Evolutionary conservation across 2,113 vertebrate genomes (phyloP).

Genomic region (Gopherus flavomarginatus): DNA sequence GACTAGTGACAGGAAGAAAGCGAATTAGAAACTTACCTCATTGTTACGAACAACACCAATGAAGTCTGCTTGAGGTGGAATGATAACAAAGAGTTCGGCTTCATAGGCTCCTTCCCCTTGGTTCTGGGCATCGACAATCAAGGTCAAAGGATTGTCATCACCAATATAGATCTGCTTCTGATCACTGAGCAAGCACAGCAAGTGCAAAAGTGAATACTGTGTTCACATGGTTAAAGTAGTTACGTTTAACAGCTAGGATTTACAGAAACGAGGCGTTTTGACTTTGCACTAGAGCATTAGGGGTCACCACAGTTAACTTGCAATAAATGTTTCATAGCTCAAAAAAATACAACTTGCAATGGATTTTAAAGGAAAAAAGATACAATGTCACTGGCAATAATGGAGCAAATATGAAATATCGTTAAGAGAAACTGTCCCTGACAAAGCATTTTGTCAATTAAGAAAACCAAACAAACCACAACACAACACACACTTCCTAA

Average conservation of each 20-base stretch:
- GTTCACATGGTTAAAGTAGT: background rate
- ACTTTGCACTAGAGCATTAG: background rate
- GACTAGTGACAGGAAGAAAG: background rate
- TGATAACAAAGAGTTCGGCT: constrained; percentile 90
- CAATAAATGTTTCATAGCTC: background rate
- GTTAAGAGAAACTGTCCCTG: background rate
- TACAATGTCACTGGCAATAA: background rate
- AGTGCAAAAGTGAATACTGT: background rate
- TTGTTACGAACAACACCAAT: constrained; percentile 90
- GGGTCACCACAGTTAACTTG: background rate
- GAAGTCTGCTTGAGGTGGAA: constrained; percentile 93
- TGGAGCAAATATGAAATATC: background rate
- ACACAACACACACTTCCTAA: background rate
- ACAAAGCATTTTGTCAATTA: background rate
- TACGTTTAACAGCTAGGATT: background rate
- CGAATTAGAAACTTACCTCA: constrained; percentile 79
- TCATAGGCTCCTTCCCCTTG: constrained; percentile 96
- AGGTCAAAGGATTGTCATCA: constrained; percentile 93
- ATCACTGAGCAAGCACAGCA: constrained; percentile 80
- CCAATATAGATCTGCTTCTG: constrained; percentile 94
- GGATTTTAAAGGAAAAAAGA: accelerated
- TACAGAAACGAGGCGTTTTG: background rate
- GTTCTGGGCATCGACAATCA: constrained; percentile 89
- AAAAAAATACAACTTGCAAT: background rate
- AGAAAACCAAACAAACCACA: background rate